These are phyloP conservation scores for Cryptops parisi DNA, from an alignment of 2,888 invertebrate species.

Conservation along the genomic window DNA sequence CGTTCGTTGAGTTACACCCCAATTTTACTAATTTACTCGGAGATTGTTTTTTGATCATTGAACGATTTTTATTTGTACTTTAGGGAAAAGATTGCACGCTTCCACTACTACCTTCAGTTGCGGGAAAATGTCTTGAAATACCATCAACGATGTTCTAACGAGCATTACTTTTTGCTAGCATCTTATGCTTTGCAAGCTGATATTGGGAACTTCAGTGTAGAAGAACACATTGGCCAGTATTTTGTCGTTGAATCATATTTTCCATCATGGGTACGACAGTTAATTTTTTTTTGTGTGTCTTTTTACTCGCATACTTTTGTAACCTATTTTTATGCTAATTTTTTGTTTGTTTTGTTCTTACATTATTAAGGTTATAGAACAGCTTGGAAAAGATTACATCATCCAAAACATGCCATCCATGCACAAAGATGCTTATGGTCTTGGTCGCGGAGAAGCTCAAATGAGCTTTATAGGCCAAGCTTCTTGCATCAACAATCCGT, in stretches of 20 bases:
- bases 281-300: slow-evolving; percentile 1
- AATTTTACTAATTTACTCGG: no score
- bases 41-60: no score
- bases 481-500: slow-evolving; percentile 61
- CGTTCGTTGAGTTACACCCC: no score
- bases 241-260: slow-evolving; percentile 78
- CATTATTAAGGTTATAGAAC: slow-evolving; percentile 34
- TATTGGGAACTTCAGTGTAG: slow-evolving; percentile 59
- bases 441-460: slow-evolving; percentile 67
- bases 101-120: slow-evolving; percentile 89
- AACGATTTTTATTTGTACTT: slow-evolving; percentile 9
- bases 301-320: background rate
- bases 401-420: slow-evolving; percentile 50
- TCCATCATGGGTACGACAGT: slow-evolving; percentile 42
- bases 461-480: slow-evolving; percentile 78
- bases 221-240: slow-evolving; percentile 34
- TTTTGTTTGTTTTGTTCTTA: background rate
- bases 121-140: slow-evolving; percentile 59
- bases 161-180: slow-evolving; percentile 54
- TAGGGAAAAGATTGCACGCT: slow-evolving; percentile 75
- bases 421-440: slow-evolving; percentile 64
- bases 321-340: background rate
- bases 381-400: slow-evolving; percentile 37
- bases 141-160: slow-evolving; percentile 31
- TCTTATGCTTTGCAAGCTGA: slow-evolving; percentile 87